These are phyloP conservation scores for Ypsolopha scabrella DNA, from an alignment of 2,888 invertebrate species.

Conservation along the genomic window DNA sequence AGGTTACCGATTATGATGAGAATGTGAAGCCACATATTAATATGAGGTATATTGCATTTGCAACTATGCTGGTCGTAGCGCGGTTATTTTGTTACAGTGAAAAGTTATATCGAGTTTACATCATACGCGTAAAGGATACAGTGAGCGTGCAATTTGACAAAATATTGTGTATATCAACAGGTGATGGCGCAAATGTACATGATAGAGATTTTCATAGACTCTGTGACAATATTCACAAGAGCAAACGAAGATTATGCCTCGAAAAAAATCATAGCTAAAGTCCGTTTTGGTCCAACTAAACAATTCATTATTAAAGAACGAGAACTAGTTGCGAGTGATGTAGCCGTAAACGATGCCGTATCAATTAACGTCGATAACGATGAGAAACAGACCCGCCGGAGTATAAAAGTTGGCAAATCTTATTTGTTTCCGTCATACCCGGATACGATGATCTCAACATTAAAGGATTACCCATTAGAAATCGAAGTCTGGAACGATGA, in stretches of 20 bases:
- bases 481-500: conserved; percentile 61
- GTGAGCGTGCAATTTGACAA: too few species aligned
- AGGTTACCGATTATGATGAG: too few species aligned
- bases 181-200: conserved; percentile 70
- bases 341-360: conserved; percentile 21
- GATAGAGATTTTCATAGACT: conserved; percentile 68
- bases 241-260: conserved; percentile 36
- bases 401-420: conserved; percentile 64
- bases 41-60: too few species aligned
- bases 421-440: conserved; percentile 62
- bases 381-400: conserved; percentile 43
- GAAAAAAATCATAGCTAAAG: conserved; percentile 53
- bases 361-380: conserved; percentile 22
- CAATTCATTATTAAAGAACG: conserved; percentile 62
- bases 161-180: conserved; percentile 16
- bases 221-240: conserved; percentile 48
- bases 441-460: conserved; percentile 46
- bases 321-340: conserved; percentile 36
- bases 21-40: too few species aligned
- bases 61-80: too few species aligned
- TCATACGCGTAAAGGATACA: too few species aligned
- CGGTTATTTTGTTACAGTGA: too few species aligned
- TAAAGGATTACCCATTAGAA: conserved; percentile 60
- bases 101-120: too few species aligned
- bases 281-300: conserved; percentile 58